Evolutionary conservation across 2,797 vertebrate species (phyloP).

Genomic region (Martes flavigula): DNA sequence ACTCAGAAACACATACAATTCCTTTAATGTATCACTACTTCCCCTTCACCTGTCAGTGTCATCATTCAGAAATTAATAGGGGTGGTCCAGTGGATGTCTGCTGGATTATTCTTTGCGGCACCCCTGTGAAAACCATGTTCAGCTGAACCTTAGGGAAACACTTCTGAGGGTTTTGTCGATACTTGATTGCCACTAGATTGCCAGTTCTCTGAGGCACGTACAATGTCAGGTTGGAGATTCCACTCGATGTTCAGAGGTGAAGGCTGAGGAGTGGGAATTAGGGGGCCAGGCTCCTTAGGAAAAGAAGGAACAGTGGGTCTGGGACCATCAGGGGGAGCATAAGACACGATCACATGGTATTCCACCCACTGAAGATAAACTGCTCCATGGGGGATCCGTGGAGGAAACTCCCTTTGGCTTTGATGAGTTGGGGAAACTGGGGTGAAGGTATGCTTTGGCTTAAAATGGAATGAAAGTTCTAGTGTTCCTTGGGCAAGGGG

Average conservation of each 20-base stretch:
- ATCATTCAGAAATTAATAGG: not conserved
- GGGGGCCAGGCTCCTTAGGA: not conserved
- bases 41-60: not conserved
- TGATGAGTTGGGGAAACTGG: not conserved
- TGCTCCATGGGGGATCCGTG: not conserved
- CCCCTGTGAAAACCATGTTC: not conserved
- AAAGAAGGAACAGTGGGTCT: not conserved
- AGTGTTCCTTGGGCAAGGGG: not conserved
- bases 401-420: not conserved
- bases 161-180: not conserved
- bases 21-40: not conserved
- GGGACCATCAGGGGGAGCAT: not conserved
- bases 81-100: not conserved
- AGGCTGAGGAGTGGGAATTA: not conserved
- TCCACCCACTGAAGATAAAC: not conserved
- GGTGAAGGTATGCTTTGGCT: not conserved
- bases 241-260: not conserved
- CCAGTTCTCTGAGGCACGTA: not conserved
- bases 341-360: not conserved
- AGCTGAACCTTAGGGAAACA: not conserved
- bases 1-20: not conserved
- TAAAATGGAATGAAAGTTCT: not conserved
- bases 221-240: not conserved
- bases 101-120: not conserved
- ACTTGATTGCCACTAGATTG: not conserved